These are phyloP conservation scores for Eleginops maclovinus DNA, from an alignment of 2,113 vertebrate genomes.

Conservation along the genomic window DNA sequence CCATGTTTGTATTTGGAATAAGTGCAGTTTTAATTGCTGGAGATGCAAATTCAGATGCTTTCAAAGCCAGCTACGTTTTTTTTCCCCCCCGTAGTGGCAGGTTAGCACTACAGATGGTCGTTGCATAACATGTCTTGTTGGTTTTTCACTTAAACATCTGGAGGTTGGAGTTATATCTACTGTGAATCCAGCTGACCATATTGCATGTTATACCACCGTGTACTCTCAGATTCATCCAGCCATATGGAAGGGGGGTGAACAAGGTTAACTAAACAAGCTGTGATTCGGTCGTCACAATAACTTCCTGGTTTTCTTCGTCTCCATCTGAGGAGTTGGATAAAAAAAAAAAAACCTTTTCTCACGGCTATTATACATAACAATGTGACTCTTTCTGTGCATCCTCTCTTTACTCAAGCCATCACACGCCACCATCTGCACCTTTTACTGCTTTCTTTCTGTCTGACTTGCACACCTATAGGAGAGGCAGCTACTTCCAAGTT, in stretches of 20 bases:
- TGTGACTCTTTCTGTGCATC: not conserved
- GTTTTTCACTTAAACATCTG: constrained; percentile 66
- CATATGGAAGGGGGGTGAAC: constrained; percentile 48
- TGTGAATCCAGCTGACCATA: constrained; percentile 35
- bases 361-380: constrained; percentile 11
- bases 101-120: constrained; percentile 66
- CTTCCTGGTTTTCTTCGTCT: constrained; percentile 25
- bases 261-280: constrained; percentile 49
- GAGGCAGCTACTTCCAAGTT: constrained; percentile 14
- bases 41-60: constrained; percentile 56
- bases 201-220: constrained; percentile 47
- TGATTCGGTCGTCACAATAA: constrained; percentile 32
- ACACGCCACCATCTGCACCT: constrained; percentile 26
- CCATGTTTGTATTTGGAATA: constrained; percentile 51
- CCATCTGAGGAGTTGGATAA: constrained; percentile 22
- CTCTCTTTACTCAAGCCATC: constrained; percentile 18
- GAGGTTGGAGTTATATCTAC: constrained; percentile 39
- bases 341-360: constrained; percentile 18
- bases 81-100: constrained; percentile 12
- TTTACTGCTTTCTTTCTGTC: constrained; percentile 6
- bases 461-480: not conserved
- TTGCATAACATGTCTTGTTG: constrained; percentile 18
- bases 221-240: constrained; percentile 27
- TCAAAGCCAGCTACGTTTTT: constrained; percentile 28
- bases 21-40: constrained; percentile 65